phyloP scores from a whole-genome alignment of 2,888 invertebrate genomes.

The Andrena trimmerana region DNA sequence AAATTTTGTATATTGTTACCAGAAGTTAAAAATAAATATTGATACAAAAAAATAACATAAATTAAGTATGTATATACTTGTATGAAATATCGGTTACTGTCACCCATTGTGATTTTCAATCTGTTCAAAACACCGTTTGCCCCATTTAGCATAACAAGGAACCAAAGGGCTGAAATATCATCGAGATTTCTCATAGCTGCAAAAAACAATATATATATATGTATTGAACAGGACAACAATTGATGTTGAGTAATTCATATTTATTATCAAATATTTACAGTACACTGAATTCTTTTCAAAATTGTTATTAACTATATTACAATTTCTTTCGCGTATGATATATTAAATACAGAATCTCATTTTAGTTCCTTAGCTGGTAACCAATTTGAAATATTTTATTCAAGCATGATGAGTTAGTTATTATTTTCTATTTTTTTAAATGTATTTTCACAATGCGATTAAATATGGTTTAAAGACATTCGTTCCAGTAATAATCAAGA shows the following conservation, averaged over 20 bases:
- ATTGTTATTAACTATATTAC: background rate
- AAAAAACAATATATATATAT: background rate
- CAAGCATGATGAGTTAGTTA: background rate
- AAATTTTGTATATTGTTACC: background rate
- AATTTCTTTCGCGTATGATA: background rate
- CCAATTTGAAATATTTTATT: background rate
- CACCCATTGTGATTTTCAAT: slow-evolving; percentile 68
- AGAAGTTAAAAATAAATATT: background rate
- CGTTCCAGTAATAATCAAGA: too few relatives aligned
- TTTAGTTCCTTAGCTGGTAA: background rate
- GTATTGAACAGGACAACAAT: background rate
- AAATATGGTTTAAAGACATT: too few relatives aligned
- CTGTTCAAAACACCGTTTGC: slow-evolving; percentile 74
- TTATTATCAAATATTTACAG: too few relatives aligned
- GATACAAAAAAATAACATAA: background rate
- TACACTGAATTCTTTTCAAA: background rate
- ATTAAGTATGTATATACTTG: slow-evolving; percentile 55
- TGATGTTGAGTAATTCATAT: too few relatives aligned
- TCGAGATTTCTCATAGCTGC: slow-evolving; percentile 66
- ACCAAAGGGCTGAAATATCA: slow-evolving; percentile 75
- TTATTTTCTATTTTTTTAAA: background rate
- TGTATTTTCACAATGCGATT: background rate
- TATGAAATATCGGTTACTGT: slow-evolving; percentile 71
- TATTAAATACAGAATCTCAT: background rate
- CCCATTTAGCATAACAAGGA: slow-evolving; percentile 71